phyloP scores from a whole-genome alignment of 2,888 invertebrate genomes.

The Busseola fusca region DNA sequence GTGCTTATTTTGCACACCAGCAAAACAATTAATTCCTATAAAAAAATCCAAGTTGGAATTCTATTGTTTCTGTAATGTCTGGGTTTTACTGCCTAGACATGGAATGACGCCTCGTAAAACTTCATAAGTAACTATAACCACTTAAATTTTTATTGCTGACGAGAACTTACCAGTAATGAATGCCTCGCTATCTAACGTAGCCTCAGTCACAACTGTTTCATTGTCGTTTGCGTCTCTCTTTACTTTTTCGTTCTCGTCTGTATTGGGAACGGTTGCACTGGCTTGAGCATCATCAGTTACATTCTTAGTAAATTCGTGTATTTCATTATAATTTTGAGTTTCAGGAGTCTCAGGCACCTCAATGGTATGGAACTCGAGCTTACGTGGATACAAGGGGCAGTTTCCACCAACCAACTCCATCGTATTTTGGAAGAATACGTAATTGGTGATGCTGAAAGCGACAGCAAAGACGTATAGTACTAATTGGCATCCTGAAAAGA shows the following conservation, averaged over 20 bases:
- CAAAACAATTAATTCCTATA: neutral
- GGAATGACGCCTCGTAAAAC: conserved; percentile 11
- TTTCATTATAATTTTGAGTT: conserved; percentile 45
- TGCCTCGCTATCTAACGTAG: conserved; percentile 57
- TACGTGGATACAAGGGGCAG: conserved; percentile 78
- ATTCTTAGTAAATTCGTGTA: conserved; percentile 41
- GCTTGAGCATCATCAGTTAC: conserved; percentile 67
- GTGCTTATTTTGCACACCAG: neutral
- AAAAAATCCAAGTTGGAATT: conserved; percentile 16
- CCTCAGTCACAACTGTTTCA: conserved; percentile 50
- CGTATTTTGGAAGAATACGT: conserved; percentile 79
- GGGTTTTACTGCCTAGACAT: conserved; percentile 5
- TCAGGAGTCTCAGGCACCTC: conserved; percentile 61
- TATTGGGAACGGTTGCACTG: conserved; percentile 49
- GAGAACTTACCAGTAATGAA: conserved; percentile 66
- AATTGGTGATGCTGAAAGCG: conserved; percentile 80
- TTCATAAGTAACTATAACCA: neutral
- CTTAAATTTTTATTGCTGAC: too few species aligned
- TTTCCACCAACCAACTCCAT: conserved; percentile 77
- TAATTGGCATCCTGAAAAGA: conserved; percentile 81
- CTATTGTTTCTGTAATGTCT: conserved; percentile 31
- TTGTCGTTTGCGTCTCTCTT: conserved; percentile 66
- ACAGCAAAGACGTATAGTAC: conserved; percentile 77
- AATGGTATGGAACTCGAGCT: conserved; percentile 75
- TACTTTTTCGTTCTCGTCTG: conserved; percentile 51